These are phyloP conservation scores for Callimorpha dominula DNA, from an alignment of 2,888 invertebrate genomes.

Conservation along the genomic window DNA sequence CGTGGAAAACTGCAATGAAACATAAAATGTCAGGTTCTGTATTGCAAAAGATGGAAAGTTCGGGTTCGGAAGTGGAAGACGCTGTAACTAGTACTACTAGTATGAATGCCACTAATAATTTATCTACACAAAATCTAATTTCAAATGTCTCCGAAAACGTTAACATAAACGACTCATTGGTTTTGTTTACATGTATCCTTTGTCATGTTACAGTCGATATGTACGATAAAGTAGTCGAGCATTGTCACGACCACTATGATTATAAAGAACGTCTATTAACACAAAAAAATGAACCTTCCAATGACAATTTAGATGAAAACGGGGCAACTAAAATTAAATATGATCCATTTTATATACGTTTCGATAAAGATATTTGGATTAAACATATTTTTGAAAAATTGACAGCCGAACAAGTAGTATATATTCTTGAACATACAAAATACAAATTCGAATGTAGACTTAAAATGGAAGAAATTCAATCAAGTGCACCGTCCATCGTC, in stretches of 20 bases:
- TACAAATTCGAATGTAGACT: conserved; percentile 70
- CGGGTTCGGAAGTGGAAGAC: conserved; percentile 16
- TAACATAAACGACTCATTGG: conserved; percentile 1
- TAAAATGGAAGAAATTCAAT: conserved; percentile 67
- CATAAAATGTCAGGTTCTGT: conserved; percentile 45
- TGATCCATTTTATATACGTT: conserved; percentile 67
- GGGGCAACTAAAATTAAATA: not conserved
- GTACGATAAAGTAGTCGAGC: conserved; percentile 71
- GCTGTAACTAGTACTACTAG: conserved; percentile 2
- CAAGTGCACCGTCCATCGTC: conserved; percentile 47
- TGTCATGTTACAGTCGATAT: conserved; percentile 62
- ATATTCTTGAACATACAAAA: conserved; percentile 63
- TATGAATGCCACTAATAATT: not conserved
- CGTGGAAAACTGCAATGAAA: conserved; percentile 18
- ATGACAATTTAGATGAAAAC: conserved; percentile 23
- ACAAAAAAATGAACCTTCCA: conserved; percentile 55
- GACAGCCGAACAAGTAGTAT: conserved; percentile 45
- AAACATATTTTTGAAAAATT: conserved; percentile 66
- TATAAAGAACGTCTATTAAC: conserved; percentile 28
- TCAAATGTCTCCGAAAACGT: not conserved
- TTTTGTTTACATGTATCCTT: conserved; percentile 63
- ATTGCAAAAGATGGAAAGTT: conserved; percentile 27
- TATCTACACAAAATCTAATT: not conserved
- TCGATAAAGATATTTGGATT: conserved; percentile 64
- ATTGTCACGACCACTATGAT: conserved; percentile 70